Base-by-base conservation (phyloP, 2,113 vertebrate species). In the Leiothrix lutea region DNA sequence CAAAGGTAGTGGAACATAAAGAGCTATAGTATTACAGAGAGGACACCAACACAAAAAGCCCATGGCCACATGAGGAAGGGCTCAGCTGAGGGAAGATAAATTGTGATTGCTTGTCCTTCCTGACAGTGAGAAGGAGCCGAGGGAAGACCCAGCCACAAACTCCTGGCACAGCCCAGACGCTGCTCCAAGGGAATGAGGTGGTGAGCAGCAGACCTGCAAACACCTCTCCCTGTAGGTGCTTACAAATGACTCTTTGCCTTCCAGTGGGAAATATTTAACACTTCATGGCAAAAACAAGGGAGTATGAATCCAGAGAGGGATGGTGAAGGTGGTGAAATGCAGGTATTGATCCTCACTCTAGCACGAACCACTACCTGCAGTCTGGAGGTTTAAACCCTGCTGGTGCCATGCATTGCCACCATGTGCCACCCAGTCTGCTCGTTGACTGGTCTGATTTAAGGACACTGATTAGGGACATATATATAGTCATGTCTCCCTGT, bases 401-500 rank as follows among this genome's bases (percentile, higher is more conserved):
- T 1, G 3, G 73, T 31, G 44, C 61, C 14, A 13, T 25, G 89
- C 38, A 36, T 15, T 28, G 80, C 44, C 14, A 8, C 56, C 74
- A 66, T 4, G 4, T 62, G 60, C 74, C 4, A 25, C 42, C 40
- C 5, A 0, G 35, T 15, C 67, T 2, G 25, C 57, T 86, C 51
- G 4, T 12, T 69, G 90, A 66, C 65, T 78, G 92, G 71, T 22
- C 28, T 80, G 88, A 94, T 93, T 92, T 96, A 94, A 84, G 70
- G 73, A 42, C 54, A 33, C 85, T 71, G 91, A 90, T 80, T 92
- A 90, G 79, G 74, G 88, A 71, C 48, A 71, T 28, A n/a, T 40
- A 83, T 73, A 75, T 12, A 82, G 88, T 57, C 85, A 82, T 20
- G 83, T 88, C 92, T 67, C 88, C 81, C 94, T 81, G 85, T 93